Conservation (phyloP, 2,797 vertebrate species). For the Ctenopoma kingsleyae region DNA sequence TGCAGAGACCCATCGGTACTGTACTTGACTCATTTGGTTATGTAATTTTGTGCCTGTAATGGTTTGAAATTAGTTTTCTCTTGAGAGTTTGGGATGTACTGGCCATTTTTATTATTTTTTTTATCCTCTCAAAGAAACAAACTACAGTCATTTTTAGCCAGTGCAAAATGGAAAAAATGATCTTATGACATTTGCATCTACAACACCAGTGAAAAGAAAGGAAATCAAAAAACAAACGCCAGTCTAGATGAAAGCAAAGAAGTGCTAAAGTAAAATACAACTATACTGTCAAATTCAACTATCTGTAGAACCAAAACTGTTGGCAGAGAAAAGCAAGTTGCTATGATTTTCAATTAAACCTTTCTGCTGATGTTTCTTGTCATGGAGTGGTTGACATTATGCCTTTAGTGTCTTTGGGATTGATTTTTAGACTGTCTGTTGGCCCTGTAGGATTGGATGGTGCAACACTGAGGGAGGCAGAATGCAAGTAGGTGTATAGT, state of each 20-base stretch:
- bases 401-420: conserved; percentile 59
- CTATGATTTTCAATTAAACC: conserved; percentile 65
- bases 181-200: neutral
- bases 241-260: conserved; percentile 12
- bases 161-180: neutral
- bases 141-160: conserved; percentile 19
- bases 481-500: conserved; percentile 62
- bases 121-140: conserved; percentile 47
- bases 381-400: conserved; percentile 56
- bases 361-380: conserved; percentile 67
- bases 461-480: conserved; percentile 50
- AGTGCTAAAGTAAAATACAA: conserved; percentile 22
- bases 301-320: conserved; percentile 27
- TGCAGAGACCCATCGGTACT: conserved; percentile 50
- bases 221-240: neutral
- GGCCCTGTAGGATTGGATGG: conserved; percentile 59
- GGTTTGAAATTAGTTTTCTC: conserved; percentile 69
- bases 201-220: neutral
- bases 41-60: conserved; percentile 59
- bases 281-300: neutral
- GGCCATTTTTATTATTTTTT: conserved; percentile 44
- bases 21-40: conserved; percentile 60
- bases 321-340: conserved; percentile 23
- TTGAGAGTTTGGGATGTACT: conserved; percentile 47
- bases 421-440: conserved; percentile 56